Evolutionary conservation across 2,113 vertebrate genomes (phyloP).

Genomic region (Brachyistius frenatus): DNA sequence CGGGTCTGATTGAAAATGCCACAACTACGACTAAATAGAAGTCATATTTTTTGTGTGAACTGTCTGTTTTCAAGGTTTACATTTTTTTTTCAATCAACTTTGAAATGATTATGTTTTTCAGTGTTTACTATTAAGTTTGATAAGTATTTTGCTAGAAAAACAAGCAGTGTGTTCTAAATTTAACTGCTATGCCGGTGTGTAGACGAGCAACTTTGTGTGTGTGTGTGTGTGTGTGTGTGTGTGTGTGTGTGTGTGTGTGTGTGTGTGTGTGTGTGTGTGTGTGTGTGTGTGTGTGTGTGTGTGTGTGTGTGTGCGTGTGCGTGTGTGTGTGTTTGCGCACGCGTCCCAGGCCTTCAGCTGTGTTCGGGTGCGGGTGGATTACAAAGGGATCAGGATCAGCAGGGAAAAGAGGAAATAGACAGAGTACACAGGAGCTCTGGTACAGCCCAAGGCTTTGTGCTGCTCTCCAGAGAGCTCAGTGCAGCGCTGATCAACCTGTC

Average conservation of each 20-base stretch:
- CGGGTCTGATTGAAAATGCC: too few species aligned
- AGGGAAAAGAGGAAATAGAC: constrained; percentile 46
- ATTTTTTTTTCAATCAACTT: too few species aligned
- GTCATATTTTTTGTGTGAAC: too few species aligned
- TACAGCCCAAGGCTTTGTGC: constrained; percentile 60
- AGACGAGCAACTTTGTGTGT: neutral
- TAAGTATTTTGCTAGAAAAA: too few species aligned
- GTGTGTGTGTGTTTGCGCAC: neutral
- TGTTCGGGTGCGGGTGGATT: constrained; percentile 61
- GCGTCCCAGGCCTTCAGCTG: constrained; percentile 32
- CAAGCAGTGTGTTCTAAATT: too few species aligned
- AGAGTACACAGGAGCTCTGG: constrained; percentile 52
- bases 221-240: neutral
- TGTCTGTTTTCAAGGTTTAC: too few species aligned
- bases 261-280: neutral
- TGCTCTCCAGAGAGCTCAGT: constrained; percentile 54
- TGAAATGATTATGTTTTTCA: too few species aligned
- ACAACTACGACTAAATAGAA: too few species aligned
- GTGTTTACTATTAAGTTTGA: too few species aligned
- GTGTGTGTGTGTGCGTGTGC: neutral
- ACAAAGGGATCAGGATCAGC: constrained; percentile 61
- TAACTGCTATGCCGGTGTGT: neutral
- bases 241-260: neutral
- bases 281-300: neutral
- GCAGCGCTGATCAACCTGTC: constrained; percentile 51